Evolutionary conservation across 1,140 invertebrate species (phyloP).

Genomic region (Galleria mellonella): DNA sequence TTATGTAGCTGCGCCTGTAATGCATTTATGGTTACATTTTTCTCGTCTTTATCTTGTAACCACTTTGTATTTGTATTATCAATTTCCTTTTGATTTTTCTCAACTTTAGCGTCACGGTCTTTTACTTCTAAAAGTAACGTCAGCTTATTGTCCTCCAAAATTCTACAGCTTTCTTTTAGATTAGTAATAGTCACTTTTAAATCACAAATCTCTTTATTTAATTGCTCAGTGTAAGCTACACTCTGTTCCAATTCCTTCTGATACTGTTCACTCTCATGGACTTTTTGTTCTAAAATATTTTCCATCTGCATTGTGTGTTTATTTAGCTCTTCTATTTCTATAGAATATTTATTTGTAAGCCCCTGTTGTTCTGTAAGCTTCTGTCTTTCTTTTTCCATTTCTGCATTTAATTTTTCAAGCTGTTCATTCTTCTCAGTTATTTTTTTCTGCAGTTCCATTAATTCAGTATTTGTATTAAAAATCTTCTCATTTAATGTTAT

Average conservation of each 20-base stretch:
- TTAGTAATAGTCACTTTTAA: conserved; percentile 19
- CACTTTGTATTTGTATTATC: conserved; percentile 30
- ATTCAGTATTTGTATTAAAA: conserved; percentile 55
- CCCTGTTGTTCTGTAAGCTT: conserved; percentile 21
- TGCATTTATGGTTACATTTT: conserved; percentile 27
- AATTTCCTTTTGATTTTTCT: conserved; percentile 28
- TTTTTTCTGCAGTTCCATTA: conserved; percentile 58
- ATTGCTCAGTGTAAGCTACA: conserved; percentile 16
- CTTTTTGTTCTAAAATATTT: conserved; percentile 27
- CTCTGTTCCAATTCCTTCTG: no score
- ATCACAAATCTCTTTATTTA: conserved; percentile 28
- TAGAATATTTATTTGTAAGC: conserved; percentile 30
- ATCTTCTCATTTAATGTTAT: conserved; percentile 62
- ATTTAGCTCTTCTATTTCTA: conserved; percentile 29
- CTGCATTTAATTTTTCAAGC: conserved; percentile 40
- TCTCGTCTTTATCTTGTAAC: conserved; percentile 34
- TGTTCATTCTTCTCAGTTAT: conserved; percentile 48
- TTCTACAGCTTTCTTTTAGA: conserved; percentile 20
- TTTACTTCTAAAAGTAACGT: conserved; percentile 25
- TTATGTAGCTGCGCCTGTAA: conserved; percentile 39
- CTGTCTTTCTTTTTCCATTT: conserved; percentile 47
- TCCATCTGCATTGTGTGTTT: conserved; percentile 22
- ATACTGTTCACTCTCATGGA: conserved; percentile 13
- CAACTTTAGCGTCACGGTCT: conserved; percentile 22
- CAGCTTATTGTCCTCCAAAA: conserved; percentile 24